Evolutionary conservation across 2,113 vertebrate species (phyloP).

Genomic region (Hepsetus odoe): DNA sequence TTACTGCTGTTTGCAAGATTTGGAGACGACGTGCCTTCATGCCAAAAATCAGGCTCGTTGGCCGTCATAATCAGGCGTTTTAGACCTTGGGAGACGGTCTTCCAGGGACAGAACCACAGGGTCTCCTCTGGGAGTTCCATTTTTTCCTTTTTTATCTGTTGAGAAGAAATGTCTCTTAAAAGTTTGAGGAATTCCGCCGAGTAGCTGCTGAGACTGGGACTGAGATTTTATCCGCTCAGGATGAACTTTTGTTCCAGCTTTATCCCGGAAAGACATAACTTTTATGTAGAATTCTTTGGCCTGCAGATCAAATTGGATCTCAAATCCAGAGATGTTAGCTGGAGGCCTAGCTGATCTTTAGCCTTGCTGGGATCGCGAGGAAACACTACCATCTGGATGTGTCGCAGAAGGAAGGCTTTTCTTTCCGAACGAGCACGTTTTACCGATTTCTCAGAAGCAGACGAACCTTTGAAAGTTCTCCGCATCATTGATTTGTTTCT

Average conservation of each 20-base stretch:
- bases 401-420: not conserved
- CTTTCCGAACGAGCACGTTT: not conserved
- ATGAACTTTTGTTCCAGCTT: not conserved
- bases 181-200: not conserved
- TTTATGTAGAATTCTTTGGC: conserved; percentile 3
- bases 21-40: not conserved
- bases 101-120: not conserved
- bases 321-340: not conserved
- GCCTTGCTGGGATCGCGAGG: not conserved
- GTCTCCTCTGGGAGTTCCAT: not conserved
- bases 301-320: not conserved
- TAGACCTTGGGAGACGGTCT: not conserved
- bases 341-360: not conserved
- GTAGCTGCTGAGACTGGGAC: not conserved
- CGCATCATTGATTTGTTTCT: too few relatives aligned
- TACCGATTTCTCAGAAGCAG: too few relatives aligned
- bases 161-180: not conserved
- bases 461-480: too few relatives aligned
- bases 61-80: not conserved
- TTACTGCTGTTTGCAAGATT: conserved; percentile 6
- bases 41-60: not conserved
- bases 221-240: conserved; percentile 2
- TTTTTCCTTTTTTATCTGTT: not conserved
- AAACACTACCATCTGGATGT: not conserved
- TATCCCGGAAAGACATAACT: not conserved